Base-by-base conservation (phyloP, 2,113 vertebrate species). In the Tretioscincus oriximinensis region DNA sequence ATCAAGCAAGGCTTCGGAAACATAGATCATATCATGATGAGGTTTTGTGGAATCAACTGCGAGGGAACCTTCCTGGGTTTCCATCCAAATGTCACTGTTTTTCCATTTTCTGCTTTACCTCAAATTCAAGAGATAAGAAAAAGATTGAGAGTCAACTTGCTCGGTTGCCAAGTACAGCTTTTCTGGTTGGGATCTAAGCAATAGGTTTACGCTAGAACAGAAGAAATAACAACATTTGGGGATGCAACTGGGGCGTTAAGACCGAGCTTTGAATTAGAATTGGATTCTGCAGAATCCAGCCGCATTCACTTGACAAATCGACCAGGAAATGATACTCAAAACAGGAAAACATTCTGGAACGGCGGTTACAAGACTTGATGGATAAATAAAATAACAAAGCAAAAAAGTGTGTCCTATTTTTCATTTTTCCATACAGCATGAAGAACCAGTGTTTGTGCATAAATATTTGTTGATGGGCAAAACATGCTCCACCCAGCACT, bases 291-390 rank as follows among this genome's bases (percentile, higher is more conserved):
- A 89, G 78, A 90, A 88, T 90, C 80, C 63, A 81, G 87, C 80
- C 49, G 84, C 9, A 28, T 58, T 67, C 73, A 81, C 84, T 22
- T 87, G 90, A 84, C 78, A 88, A 90, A 88, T 87, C 87, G 88
- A 78, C 92, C 78, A 92, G 85, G 88, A 86, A 89, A 85, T 84
- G 35, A n/a, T 66, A 90, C 92, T 91, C 81, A 64, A 86, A 58
- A 88, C 81, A 81, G 81, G 83, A 87, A 89, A 90, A 92, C 68
- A 86, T 87, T 93, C 89, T 88, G 83, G 90, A 91, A 93, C 90
- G 95, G 95, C 94, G 94, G 95, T 95, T 93, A 93, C 85, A 91
- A 89, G 88, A 88, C 86, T 88, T n/a, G n/a, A n/a, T n/a, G n/a
- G n/a, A n/a, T n/a, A n/a, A n/a, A n/a, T n/a, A 90, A 67, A 75